Evolutionary conservation across 2,113 vertebrate species (phyloP), one percentile per base, ranked within the genome.

Genomic region (Centropristis striata): DNA sequence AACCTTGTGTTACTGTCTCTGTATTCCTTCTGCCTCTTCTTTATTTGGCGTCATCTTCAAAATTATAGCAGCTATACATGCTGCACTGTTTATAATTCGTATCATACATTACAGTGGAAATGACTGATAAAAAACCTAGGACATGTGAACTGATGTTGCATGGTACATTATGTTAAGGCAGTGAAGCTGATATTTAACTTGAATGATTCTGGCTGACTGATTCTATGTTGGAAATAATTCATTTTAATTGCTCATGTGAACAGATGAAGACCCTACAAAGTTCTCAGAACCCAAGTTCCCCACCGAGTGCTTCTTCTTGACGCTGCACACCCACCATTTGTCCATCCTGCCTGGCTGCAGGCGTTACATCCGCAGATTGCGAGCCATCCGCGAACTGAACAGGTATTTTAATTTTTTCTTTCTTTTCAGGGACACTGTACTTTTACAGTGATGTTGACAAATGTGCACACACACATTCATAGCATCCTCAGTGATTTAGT

Each of bases 251-350:
- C 75, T 20, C 55, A 18, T 13, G 1, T 76, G 5, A 32, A 68
- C 87, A 99, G 98, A 96, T 75, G 95, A 96, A 69, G 97, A 97
- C 71, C 95, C 94, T 4, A 91, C 93, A 66, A 95, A 94, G 1
- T 98, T 98, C 86, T 96, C 97, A 47, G 98, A 99, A 92, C 97
- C 98, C 1, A 99, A 99, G 86, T 99, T 99, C 90, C 98, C 98
- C 0, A 99, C 98, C 0, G 97, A 99, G 79, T 99, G 98, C 90
- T 99, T 99, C 94, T 99, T 99, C 87, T 94, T 99, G 53, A 99
- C 98, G 0, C 95, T 99, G 86, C 98, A 99, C 3, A 91, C 97
- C 37, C 98, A 99, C 83, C 98, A 99, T 86, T 95, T 99, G 83
- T 99, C 98, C 23, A 96, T 99, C 83, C 92, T 99, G 83, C 98